These are phyloP conservation scores for Aethina tumida DNA, from an alignment of 1,140 invertebrate genomes.

Conservation along the genomic window DNA sequence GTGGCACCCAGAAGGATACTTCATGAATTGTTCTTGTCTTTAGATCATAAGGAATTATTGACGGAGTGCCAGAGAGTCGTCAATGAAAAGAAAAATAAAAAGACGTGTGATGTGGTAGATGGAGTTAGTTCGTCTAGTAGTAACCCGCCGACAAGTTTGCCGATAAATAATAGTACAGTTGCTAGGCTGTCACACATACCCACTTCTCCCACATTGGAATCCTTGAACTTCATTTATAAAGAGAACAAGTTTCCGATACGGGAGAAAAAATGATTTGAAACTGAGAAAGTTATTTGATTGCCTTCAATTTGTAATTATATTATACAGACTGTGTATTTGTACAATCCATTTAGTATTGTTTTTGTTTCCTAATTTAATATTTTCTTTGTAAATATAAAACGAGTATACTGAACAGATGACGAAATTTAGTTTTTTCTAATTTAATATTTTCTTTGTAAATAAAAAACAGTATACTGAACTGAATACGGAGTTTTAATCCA, in stretches of 20 bases:
- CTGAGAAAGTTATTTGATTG: no score
- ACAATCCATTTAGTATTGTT: no score
- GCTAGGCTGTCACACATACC: no score
- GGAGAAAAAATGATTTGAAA: conserved; percentile 9
- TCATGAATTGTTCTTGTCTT: conserved; percentile 79
- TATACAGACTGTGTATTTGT: no score
- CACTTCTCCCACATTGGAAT: conserved; percentile 32
- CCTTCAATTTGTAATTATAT: no score
- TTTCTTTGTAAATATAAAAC: no score
- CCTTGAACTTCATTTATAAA: conserved; percentile 30
- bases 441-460: no score
- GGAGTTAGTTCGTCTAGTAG: conserved; percentile 13
- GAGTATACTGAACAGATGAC: no score
- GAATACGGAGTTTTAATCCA: no score
- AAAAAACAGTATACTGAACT: no score
- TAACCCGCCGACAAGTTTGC: conserved; percentile 10
- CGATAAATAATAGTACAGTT: conserved; percentile 16
- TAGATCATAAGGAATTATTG: conserved; percentile 6
- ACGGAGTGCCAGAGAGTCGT: conserved; percentile 3
- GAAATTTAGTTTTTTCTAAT: no score
- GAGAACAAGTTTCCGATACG: conserved; percentile 37
- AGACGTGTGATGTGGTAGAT: conserved; percentile 15
- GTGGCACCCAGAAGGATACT: conserved; percentile 76
- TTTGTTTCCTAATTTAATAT: no score
- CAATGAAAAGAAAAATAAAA: conserved; percentile 12